Conservation (phyloP, 2,113 vertebrate species). For the Melanocharis versteri region DNA sequence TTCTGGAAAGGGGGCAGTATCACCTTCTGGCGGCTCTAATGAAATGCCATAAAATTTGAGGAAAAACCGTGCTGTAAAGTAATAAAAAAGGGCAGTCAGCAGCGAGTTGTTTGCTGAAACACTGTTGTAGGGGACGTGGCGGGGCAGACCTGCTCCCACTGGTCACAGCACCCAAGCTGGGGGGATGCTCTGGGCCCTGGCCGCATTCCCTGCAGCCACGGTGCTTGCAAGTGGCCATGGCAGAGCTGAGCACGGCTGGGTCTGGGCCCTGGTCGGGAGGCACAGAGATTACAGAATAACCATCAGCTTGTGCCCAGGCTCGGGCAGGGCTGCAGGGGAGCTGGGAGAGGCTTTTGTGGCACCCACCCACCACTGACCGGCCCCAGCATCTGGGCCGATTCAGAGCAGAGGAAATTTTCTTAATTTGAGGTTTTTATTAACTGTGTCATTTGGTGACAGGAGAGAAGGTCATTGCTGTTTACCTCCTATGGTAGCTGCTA, state of each 20-base stretch:
- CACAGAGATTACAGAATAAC: neutral
- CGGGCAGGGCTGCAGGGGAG: neutral
- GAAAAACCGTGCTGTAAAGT: slow-evolving; percentile 82
- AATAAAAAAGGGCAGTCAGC: slow-evolving; percentile 78
- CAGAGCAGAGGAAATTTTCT: neutral
- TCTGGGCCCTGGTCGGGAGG: neutral
- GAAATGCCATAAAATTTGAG: slow-evolving; percentile 84
- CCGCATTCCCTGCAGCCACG: accelerated
- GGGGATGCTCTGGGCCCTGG: neutral
- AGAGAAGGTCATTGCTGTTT: neutral
- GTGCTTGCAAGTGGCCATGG: accelerated
- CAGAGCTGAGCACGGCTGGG: accelerated
- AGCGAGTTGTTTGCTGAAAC: slow-evolving; percentile 68
- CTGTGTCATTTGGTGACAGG: neutral
- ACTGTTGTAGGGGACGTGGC: neutral
- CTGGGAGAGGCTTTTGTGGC: neutral
- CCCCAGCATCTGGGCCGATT: neutral
- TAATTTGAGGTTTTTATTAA: neutral
- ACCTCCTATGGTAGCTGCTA: neutral
- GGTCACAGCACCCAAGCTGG: neutral
- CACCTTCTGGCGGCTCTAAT: slow-evolving; percentile 84
- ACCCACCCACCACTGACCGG: accelerated
- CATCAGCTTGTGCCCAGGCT: neutral
- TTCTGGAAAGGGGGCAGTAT: slow-evolving; percentile 84
- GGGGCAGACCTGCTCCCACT: accelerated